A percentile compares a stretch with the other conserved stretches of the same genome.
These are phyloP conservation scores for Euproctis similis DNA, from an alignment of 2,888 invertebrate species.

Conservation along the genomic window DNA sequence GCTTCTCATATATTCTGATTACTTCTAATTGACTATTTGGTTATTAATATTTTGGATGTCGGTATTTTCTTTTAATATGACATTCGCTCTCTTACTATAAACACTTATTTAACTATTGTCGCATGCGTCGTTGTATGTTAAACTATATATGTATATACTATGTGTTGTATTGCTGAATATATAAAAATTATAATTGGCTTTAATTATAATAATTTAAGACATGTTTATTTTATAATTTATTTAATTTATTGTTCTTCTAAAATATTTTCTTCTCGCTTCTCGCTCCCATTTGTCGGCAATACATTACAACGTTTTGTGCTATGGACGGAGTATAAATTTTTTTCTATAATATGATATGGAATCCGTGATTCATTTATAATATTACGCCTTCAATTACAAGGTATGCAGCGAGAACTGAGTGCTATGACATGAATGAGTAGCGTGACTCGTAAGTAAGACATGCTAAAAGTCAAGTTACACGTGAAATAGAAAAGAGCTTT, in stretches of 20 bases:
- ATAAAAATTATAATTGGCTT: constrained; percentile 56
- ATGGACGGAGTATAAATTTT: no score
- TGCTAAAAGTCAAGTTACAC: no score
- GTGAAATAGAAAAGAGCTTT: no score
- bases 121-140: constrained; percentile 28
- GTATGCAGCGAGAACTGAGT: no score
- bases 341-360: no score
- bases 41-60: no score
- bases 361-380: no score
- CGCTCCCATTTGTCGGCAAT: constrained; percentile 61
- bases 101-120: constrained; percentile 1
- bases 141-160: constrained; percentile 4
- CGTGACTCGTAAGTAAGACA: no score
- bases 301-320: constrained; percentile 44
- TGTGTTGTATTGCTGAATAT: constrained; percentile 57
- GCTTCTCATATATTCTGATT: constrained; percentile 20
- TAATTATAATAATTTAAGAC: constrained; percentile 23
- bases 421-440: no score
- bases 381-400: no score
- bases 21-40: no score
- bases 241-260: constrained; percentile 32
- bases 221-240: constrained; percentile 22
- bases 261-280: constrained; percentile 48
- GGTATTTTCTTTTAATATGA: constrained; percentile 13
- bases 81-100: no score